A percentile compares a stretch with the other conserved stretches of the same genome.
These are phyloP conservation scores for Rissa tridactyla DNA, from an alignment of 2,113 vertebrate genomes.

Conservation along the genomic window DNA sequence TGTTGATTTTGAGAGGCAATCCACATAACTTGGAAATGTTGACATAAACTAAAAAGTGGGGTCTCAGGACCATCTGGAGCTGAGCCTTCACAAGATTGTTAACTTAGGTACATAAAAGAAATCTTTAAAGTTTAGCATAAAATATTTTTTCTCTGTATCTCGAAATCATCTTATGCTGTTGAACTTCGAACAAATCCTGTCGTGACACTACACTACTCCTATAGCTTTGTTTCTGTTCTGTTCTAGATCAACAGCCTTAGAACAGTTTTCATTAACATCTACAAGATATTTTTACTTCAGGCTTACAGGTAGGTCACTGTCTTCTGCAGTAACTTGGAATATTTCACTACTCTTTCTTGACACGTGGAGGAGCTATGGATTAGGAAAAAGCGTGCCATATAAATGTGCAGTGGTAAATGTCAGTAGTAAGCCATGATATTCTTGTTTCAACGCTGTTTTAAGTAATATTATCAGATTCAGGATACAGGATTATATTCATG, in stretches of 20 bases:
- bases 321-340: not conserved
- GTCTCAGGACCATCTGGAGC: not conserved
- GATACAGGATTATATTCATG: not conserved
- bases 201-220: not conserved
- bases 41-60: not conserved
- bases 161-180: not conserved
- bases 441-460: not conserved
- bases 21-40: not conserved
- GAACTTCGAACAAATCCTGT: not conserved
- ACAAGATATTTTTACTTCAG: constrained; percentile 90
- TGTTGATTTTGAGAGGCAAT: not conserved
- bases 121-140: not conserved
- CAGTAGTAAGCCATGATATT: not conserved
- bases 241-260: constrained; percentile 83
- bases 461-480: not conserved
- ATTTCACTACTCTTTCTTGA: not conserved
- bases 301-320: constrained; percentile 83
- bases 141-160: not conserved
- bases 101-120: not conserved
- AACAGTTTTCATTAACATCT: constrained; percentile 83
- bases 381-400: not conserved
- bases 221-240: not conserved
- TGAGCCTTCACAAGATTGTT: not conserved
- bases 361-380: not conserved
- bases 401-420: not conserved